A percentile compares a stretch with the other conserved stretches of the same genome.
Conservation (phyloP, 2,888 invertebrate genomes). For the Harpalus rufipes region DNA sequence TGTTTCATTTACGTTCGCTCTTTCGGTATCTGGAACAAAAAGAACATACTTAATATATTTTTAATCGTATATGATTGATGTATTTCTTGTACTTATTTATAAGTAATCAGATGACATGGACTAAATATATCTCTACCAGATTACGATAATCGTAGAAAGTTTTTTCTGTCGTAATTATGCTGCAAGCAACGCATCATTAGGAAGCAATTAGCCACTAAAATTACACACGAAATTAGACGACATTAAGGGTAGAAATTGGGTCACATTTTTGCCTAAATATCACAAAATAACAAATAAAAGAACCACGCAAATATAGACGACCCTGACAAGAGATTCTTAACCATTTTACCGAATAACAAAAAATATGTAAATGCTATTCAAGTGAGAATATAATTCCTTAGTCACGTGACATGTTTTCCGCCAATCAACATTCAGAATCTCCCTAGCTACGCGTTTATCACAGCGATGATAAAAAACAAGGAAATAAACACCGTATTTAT, state of each 20-base stretch:
- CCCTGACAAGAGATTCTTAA: too few species aligned
- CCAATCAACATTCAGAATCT: too few species aligned
- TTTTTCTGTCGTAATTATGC: conserved; percentile 36
- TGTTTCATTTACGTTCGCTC: not conserved
- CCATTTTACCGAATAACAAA: too few species aligned
- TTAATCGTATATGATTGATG: conserved; percentile 19
- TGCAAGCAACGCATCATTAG: conserved; percentile 15
- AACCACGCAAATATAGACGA: too few species aligned
- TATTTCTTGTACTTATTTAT: not conserved
- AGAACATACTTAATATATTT: conserved; percentile 8
- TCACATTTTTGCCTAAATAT: conserved; percentile 22
- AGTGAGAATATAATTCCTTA: too few species aligned
- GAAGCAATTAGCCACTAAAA: conserved; percentile 49
- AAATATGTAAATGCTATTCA: too few species aligned
- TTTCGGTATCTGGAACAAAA: conserved; percentile 4
- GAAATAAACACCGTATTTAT: too few species aligned
- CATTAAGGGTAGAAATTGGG: not conserved
- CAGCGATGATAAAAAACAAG: too few species aligned
- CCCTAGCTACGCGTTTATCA: too few species aligned
- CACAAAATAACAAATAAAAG: not conserved
- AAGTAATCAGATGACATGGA: conserved; percentile 17
- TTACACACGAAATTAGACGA: not conserved
- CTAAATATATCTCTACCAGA: conserved; percentile 9
- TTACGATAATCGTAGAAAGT: conserved; percentile 22
- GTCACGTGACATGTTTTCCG: too few species aligned